Evolutionary conservation across 2,797 vertebrate species (phyloP), one percentile per base, ranked within the genome.

Genomic region (Babyrousa celebensis): DNA sequence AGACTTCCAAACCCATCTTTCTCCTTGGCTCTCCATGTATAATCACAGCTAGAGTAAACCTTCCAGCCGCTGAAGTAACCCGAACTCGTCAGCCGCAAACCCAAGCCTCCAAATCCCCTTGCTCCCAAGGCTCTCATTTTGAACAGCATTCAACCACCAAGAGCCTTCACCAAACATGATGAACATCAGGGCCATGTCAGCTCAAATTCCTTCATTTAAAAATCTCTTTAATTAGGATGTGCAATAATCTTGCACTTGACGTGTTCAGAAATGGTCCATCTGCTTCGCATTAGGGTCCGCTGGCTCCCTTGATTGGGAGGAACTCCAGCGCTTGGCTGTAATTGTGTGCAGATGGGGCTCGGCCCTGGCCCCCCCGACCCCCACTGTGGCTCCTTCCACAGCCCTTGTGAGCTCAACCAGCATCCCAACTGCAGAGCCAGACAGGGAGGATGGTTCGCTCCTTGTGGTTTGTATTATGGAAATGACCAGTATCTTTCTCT

Each of bases 301-400:
- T 97, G 98, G 98, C 98, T 97, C 96, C 96, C 96, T 98, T 97
- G 98, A 98, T 77, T 98, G 97, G 94, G 93, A 98, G 95, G 79
- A 95, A 97, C 93, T 96, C 94, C 96, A 95, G 95, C 91, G 88
- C 96, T 96, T 65, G 48, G 71, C 91, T 40, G 83, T 98, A 99
- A 98, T 96, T 98, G 94, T 80, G 85, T 97, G 96, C 98, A 99
- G 98, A 98, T 98, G 98, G 98, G 97, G 97, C 95, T 43, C 90
- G 63, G 52, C 90, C 72, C 32, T 87, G 84, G 79, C 91, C 80
- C 18, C 18, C 21, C 89, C 40, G 87, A 93, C 83, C 27, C 70
- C 75, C 80, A 2, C 36, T 54, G 80, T 91, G 94, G 88, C 95
- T 27, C 48, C 70, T n/a, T 85, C 86, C 52, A 95, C 56, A 18